Conservation (phyloP, 2,113 vertebrate genomes). For the Stercorarius parasiticus region DNA sequence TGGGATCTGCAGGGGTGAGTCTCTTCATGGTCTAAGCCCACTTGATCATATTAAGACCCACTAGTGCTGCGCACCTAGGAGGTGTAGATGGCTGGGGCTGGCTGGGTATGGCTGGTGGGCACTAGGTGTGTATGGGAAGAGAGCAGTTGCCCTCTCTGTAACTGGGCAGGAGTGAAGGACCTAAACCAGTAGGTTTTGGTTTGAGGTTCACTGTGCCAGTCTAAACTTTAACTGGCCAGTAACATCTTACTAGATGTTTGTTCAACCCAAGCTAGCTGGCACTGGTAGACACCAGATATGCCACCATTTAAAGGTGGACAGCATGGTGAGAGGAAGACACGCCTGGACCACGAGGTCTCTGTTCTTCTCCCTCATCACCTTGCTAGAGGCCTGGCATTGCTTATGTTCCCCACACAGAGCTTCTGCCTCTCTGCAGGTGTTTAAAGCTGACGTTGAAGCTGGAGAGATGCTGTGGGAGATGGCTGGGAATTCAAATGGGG, state of each 20-base stretch:
- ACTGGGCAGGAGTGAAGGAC: background rate
- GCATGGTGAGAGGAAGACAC: background rate
- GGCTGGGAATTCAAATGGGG: background rate
- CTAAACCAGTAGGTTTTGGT: background rate
- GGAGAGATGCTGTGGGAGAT: background rate
- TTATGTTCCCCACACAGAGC: background rate
- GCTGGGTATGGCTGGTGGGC: background rate
- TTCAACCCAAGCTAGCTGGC: background rate
- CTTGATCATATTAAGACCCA: background rate
- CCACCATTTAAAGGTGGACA: background rate
- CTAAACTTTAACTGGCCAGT: background rate
- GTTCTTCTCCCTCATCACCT: background rate
- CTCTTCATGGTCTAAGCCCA: background rate
- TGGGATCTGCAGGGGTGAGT: background rate
- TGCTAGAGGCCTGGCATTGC: background rate
- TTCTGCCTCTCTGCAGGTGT: background rate
- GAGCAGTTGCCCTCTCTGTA: background rate
- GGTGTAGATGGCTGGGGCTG: background rate
- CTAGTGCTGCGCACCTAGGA: background rate
- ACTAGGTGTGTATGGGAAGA: background rate
- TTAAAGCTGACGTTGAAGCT: background rate
- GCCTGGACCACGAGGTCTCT: background rate
- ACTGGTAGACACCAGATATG: background rate
- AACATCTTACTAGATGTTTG: background rate
- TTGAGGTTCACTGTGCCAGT: background rate